These are phyloP conservation scores for Atta colombica DNA, from an alignment of 1,140 invertebrate species.

Conservation along the genomic window DNA sequence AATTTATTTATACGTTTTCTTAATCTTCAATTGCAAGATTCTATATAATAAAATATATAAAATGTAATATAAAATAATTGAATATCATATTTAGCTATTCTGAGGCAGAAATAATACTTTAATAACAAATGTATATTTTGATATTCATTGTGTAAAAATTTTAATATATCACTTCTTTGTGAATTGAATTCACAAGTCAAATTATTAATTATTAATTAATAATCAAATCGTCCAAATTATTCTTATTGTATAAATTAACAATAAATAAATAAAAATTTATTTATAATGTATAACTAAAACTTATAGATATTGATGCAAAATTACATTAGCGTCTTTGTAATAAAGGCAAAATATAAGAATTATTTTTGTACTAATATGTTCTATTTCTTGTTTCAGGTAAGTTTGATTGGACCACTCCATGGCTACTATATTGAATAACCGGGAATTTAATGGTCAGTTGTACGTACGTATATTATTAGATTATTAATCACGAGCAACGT, in stretches of 20 bases:
- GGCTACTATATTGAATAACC: neutral
- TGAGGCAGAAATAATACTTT: neutral
- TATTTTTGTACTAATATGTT: slow-evolving; percentile 1
- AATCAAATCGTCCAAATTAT: neutral
- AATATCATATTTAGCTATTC: neutral
- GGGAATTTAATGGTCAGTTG: slow-evolving; percentile 4
- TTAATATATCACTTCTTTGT: neutral
- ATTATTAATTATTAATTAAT: neutral
- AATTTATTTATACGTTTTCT: neutral
- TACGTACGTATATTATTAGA: slow-evolving; percentile 53
- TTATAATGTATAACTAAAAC: neutral
- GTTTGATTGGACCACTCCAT: neutral
- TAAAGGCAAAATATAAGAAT: neutral
- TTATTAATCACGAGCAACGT: slow-evolving; percentile 58
- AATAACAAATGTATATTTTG: neutral
- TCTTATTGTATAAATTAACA: neutral
- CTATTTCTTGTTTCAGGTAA: slow-evolving; percentile 47
- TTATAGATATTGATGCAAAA: neutral
- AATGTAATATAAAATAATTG: neutral
- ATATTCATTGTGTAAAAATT: slow-evolving; percentile 6
- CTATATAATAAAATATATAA: neutral
- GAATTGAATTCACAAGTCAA: neutral
- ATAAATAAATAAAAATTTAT: neutral
- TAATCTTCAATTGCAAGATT: neutral
- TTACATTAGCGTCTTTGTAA: neutral